These are phyloP conservation scores for Clarias batrachus DNA, from an alignment of 2,113 vertebrate species.

Conservation along the genomic window DNA sequence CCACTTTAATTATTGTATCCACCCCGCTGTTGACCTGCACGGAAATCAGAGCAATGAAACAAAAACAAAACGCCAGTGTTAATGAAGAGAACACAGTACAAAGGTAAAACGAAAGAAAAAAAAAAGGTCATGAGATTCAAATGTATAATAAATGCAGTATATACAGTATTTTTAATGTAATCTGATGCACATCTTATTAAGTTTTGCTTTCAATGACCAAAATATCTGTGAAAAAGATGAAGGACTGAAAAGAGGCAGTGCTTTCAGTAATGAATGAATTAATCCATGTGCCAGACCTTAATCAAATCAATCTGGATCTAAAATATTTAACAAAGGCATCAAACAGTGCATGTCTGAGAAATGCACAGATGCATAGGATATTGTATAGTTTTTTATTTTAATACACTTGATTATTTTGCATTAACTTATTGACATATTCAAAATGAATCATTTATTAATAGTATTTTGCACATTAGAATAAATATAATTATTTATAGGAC, in stretches of 20 bases:
- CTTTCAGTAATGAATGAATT: not conserved
- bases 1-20: conserved; percentile 26
- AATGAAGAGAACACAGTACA: not conserved
- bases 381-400: not conserved
- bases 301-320: not conserved
- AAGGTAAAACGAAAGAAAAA: too few species aligned
- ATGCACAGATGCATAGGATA: not conserved
- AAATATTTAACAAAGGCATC: not conserved
- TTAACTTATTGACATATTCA: not conserved
- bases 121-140: not conserved
- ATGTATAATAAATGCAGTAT: not conserved
- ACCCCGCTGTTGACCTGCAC: not conserved
- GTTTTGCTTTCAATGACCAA: not conserved
- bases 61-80: not conserved
- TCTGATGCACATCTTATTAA: not conserved
- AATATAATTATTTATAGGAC: not conserved
- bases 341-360: not conserved
- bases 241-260: not conserved
- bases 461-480: not conserved
- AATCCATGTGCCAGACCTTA: not conserved
- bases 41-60: not conserved
- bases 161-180: not conserved
- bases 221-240: not conserved
- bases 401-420: not conserved
- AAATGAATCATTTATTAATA: not conserved